phyloP scores from a whole-genome alignment of 2,797 vertebrate species.

The Miichthys miiuy region DNA sequence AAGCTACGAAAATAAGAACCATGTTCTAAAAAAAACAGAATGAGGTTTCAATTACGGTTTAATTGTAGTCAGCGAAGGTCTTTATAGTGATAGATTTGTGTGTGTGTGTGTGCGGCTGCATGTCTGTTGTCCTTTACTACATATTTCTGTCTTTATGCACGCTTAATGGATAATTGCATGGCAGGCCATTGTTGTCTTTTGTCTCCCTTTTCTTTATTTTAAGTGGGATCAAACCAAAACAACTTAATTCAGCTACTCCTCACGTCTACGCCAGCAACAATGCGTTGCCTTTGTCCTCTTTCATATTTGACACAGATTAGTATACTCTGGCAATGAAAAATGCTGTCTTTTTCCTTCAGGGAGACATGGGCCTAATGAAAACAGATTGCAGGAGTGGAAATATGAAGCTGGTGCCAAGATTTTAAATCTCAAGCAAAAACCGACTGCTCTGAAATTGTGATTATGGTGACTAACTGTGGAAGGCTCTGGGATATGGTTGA shows the following conservation, averaged over 20 bases:
- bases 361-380: conserved; percentile 70
- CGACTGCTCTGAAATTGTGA: conserved; percentile 55
- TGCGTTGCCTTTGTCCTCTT: conserved; percentile 51
- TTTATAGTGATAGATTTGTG: background rate
- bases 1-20: background rate
- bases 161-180: conserved; percentile 36
- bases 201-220: conserved; percentile 28
- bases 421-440: conserved; percentile 51
- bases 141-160: conserved; percentile 18
- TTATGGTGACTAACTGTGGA: conserved; percentile 15
- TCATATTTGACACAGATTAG: conserved; percentile 70
- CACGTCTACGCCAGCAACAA: conserved; percentile 42
- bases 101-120: background rate
- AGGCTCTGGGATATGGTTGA: conserved; percentile 7
- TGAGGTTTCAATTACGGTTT: background rate
- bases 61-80: background rate
- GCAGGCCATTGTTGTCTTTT: conserved; percentile 40
- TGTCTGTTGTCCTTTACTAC: conserved; percentile 14
- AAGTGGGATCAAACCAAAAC: conserved; percentile 59
- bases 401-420: conserved; percentile 56
- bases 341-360: conserved; percentile 50
- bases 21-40: background rate
- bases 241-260: conserved; percentile 36
- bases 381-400: conserved; percentile 75
- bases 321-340: conserved; percentile 53